A percentile compares a stretch with the other conserved stretches of the same genome.
Conservation (phyloP, 2,113 vertebrate genomes). For the Hippocampus comes region DNA sequence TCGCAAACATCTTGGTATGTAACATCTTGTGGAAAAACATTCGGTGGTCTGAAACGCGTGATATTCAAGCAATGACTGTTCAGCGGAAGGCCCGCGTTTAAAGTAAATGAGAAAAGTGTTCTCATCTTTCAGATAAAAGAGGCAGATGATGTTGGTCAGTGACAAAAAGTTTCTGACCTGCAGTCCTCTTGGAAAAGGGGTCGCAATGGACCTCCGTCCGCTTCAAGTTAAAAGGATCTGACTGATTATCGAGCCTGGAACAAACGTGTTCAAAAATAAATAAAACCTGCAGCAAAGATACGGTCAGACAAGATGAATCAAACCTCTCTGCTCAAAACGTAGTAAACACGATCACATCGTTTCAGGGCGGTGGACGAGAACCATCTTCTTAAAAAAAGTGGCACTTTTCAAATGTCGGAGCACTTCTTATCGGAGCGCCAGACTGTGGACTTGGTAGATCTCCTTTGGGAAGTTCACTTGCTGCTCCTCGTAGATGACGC, state of each 20-base stretch:
- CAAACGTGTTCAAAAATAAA: too few species aligned
- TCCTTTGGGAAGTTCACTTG: slow-evolving; percentile 92
- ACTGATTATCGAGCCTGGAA: neutral
- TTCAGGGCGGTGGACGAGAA: neutral
- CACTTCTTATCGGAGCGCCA: slow-evolving; percentile 84
- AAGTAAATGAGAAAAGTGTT: neutral
- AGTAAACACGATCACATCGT: neutral
- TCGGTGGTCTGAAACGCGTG: neutral
- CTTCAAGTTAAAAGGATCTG: neutral
- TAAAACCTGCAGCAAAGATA: neutral
- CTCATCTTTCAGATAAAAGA: neutral
- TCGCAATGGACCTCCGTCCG: neutral
- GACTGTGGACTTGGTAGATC: slow-evolving; percentile 90
- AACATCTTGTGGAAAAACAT: neutral
- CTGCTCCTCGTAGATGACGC: slow-evolving; percentile 81
- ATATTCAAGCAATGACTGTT: neutral
- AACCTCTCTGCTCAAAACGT: neutral
- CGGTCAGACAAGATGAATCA: neutral
- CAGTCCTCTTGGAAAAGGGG: neutral
- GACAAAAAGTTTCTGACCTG: neutral
- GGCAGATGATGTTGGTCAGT: neutral
- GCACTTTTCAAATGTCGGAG: neutral
- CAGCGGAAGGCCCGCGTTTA: neutral
- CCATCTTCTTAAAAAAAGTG: neutral
- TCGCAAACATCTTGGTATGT: neutral